phyloP scores from a whole-genome alignment of 2,113 vertebrate species.

The Tursiops truncatus region DNA sequence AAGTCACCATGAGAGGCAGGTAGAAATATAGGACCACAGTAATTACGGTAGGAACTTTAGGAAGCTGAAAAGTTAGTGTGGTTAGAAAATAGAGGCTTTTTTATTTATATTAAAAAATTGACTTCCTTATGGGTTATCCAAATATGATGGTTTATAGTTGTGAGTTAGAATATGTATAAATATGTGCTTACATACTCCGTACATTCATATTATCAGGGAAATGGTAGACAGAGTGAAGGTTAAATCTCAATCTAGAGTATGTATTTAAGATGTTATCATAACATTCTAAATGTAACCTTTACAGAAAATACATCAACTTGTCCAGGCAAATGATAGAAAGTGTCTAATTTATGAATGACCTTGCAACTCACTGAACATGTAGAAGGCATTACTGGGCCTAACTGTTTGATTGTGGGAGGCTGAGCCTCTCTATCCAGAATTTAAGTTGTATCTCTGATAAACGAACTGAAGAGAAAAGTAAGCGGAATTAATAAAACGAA shows the following conservation, averaged over 20 bases:
- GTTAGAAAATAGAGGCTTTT: background rate
- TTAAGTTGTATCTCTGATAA: background rate
- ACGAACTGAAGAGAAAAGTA: background rate
- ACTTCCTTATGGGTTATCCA: background rate
- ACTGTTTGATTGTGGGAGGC: background rate
- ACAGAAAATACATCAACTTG: background rate
- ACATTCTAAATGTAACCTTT: background rate
- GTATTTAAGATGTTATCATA: background rate
- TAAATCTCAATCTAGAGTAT: background rate
- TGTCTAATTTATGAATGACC: background rate
- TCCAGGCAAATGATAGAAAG: background rate
- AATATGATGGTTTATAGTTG: background rate
- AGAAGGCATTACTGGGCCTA: background rate
- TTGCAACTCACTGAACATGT: background rate
- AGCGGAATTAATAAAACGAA: background rate
- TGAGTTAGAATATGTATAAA: background rate
- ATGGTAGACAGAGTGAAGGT: background rate
- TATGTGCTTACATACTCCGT: background rate
- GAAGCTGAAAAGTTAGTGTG: background rate
- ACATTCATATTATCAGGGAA: background rate
- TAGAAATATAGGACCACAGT: background rate
- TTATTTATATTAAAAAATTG: background rate
- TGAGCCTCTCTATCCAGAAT: background rate
- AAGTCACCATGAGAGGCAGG: background rate
- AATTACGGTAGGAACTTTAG: background rate